Evolutionary conservation across 1,140 invertebrate species (phyloP), one percentile per base, ranked within the genome.

Genomic region (Formica exsecta): DNA sequence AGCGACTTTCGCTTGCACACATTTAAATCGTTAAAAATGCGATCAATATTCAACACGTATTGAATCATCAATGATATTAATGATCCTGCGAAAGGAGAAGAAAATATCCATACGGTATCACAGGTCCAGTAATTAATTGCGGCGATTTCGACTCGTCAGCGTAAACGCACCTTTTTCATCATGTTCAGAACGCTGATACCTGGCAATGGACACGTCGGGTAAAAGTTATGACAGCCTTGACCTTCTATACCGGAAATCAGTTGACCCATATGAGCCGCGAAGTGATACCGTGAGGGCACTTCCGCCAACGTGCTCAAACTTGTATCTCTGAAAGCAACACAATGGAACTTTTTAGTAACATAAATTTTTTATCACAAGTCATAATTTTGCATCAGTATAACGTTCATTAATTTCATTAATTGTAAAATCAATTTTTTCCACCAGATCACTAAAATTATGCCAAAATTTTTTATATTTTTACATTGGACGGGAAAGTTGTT

Each of bases 221-320:
- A 97, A 94, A 97, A 97, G 91, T 97, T 96, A 91, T 97, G 96
- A 89, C 97, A 97, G 65, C 97, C 97, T 88, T 96, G 96, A 89
- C 96, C 96, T 90, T 97, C 97, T 11, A 97, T 94, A 13, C 96
- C 97, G 48, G 96, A 95, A 59, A 98, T 96, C 64, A 98, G 93
- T 94, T 98, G 97, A 75, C 97, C 97, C 97, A 98, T 98, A 92
- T 98, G 97, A 7, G 97, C 97, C 0, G 97, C 97, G 93, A 97
- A 98, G 93, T 98, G 97, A 94, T 97, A 98, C 91, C 96, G 97
- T 32, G 97, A 97, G 0, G 97, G 96, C 36, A 97, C 95, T 94
- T 96, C 96, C 11, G 96, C 96, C 87, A 96, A 96, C 4, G 95
- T 96, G 59, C 95, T 95, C 70, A 96, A 93, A 80, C 96, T 96